Percentiles rank a stretch among this genome's conserved stretches.
Evolutionary conservation across 2,113 vertebrate species (phyloP).

Genomic region (Talpa occidentalis): DNA sequence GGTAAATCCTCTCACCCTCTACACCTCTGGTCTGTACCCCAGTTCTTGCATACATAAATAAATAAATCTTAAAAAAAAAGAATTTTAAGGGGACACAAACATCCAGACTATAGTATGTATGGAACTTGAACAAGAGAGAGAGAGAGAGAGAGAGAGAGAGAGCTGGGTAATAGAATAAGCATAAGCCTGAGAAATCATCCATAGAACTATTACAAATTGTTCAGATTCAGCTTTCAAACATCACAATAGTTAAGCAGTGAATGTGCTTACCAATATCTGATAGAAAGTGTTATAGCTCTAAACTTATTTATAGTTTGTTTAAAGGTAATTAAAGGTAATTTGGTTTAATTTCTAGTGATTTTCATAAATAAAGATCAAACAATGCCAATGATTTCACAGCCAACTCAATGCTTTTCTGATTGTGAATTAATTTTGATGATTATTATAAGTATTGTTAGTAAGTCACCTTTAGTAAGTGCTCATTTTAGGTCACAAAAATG

Average conservation of each 20-base stretch:
- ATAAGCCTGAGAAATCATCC: not conserved
- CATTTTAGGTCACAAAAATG: slow-evolving; percentile 1
- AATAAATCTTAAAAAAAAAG: too few species aligned
- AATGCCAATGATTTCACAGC: not conserved
- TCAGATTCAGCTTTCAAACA: not conserved
- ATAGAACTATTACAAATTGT: not conserved
- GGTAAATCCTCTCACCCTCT: too few species aligned
- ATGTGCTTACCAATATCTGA: not conserved
- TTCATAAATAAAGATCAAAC: slow-evolving; percentile 54
- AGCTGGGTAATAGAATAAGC: not conserved
- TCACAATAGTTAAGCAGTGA: not conserved
- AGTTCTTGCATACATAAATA: too few species aligned
- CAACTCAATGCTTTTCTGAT: not conserved
- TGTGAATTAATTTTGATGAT: slow-evolving; percentile 30
- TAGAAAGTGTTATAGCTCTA: not conserved
- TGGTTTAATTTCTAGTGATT: not conserved
- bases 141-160: not conserved
- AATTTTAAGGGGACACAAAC: not conserved
- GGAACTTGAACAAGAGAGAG: not conserved
- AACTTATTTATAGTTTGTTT: not conserved
- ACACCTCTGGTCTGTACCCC: too few species aligned
- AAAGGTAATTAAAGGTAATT: not conserved
- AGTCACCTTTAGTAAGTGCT: not conserved
- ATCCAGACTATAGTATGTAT: not conserved
- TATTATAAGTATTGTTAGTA: not conserved